These are phyloP conservation scores for Heliconius hewitsoni DNA, from an alignment of 1,140 invertebrate species.

Conservation along the genomic window DNA sequence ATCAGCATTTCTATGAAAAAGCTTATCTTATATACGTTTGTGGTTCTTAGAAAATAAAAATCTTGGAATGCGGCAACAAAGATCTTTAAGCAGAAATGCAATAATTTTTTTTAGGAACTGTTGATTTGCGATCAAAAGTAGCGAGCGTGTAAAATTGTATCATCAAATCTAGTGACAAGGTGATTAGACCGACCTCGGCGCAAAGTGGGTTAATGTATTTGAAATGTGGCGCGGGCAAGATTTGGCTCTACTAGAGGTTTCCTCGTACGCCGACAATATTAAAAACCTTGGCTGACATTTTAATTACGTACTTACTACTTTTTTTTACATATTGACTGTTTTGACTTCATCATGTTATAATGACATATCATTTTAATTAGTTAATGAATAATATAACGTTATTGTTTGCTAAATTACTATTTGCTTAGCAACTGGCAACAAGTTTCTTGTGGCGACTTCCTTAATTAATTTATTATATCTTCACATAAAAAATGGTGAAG, in stretches of 20 bases:
- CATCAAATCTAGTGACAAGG: slow-evolving; percentile 48
- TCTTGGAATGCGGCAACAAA: neutral
- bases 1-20: neutral
- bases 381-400: neutral
- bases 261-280: slow-evolving; percentile 39
- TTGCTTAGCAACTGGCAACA: neutral
- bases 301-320: slow-evolving; percentile 31
- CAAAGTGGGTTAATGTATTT: slow-evolving; percentile 72
- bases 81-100: neutral
- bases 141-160: slow-evolving; percentile 29
- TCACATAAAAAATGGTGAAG: neutral
- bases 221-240: slow-evolving; percentile 62
- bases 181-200: slow-evolving; percentile 55
- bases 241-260: slow-evolving; percentile 53
- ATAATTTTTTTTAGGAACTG: neutral
- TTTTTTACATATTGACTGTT: slow-evolving; percentile 19
- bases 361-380: neutral
- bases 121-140: slow-evolving; percentile 22
- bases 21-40: slow-evolving; percentile 6
- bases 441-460: neutral
- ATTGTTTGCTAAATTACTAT: neutral
- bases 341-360: neutral
- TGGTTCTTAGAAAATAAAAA: slow-evolving; percentile 4
- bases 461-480: neutral
- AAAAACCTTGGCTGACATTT: slow-evolving; percentile 56